Conservation (phyloP, 2,797 vertebrate genomes). For the Epinephelus malabaricus region DNA sequence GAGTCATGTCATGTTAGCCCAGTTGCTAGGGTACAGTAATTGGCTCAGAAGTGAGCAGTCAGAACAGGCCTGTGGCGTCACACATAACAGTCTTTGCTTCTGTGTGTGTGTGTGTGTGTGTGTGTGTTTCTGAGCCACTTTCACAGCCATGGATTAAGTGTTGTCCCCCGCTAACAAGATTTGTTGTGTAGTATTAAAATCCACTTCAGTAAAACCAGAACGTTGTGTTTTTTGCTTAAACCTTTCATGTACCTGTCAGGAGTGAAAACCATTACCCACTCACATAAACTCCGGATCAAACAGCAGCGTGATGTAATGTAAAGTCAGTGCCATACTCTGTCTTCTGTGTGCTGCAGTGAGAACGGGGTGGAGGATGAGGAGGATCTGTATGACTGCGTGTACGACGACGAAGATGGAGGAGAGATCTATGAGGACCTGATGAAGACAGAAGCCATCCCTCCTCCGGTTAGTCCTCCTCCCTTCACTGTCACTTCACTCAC, state of each 20-base stretch:
- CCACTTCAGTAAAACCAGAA: constrained; percentile 22
- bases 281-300: constrained; percentile 16
- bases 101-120: constrained; percentile 9
- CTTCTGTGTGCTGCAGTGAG: constrained; percentile 84
- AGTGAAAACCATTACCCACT: constrained; percentile 19
- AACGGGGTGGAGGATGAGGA: constrained; percentile 92
- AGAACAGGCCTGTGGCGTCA: constrained; percentile 35
- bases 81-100: constrained; percentile 20
- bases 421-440: constrained; percentile 98
- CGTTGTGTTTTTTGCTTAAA: constrained; percentile 10
- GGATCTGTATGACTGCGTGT: constrained; percentile 96
- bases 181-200: constrained; percentile 41
- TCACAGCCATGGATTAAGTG: constrained; percentile 52
- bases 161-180: constrained; percentile 56
- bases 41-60: constrained; percentile 38
- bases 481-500: neutral
- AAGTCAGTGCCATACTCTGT: neutral
- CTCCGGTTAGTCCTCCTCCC: constrained; percentile 83
- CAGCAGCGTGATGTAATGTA: constrained; percentile 12
- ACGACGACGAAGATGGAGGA: constrained; percentile 95
- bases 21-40: constrained; percentile 41
- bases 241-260: constrained; percentile 1
- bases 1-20: constrained; percentile 13
- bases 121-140: constrained; percentile 49
- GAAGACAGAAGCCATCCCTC: constrained; percentile 92